Base-by-base conservation (phyloP, 2,888 invertebrate species). In the Mellilla xanthometata region DNA sequence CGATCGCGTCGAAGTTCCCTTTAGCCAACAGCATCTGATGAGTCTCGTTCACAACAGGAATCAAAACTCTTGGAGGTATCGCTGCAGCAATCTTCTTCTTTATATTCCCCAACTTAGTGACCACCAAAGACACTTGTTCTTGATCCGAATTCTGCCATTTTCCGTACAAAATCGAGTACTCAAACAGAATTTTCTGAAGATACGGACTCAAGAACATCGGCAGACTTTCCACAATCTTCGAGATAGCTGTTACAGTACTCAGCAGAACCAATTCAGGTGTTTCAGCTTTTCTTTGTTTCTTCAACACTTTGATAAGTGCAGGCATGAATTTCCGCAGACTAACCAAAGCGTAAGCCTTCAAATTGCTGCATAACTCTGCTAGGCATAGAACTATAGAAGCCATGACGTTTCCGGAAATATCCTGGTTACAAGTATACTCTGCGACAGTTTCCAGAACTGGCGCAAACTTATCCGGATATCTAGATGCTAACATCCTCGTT, bases 191-290 rank as follows among this genome's bases (percentile, higher is more conserved):
- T 58, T 94, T 93, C 55, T 93, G 92, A 22, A 97, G 82, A 77
- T 97, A 97, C 0, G 96, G 95, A 50, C 96, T 97, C 53, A 98
- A 75, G 73, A 98, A 98, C 26, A 95, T 87, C 0, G 96, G 94
- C 28, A 98, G 75, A 13, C 94, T 93, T 68, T 96, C 95, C 2
- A 97, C 92, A 27, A 98, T 93, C 77, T 96, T 96, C 47, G 95
- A 93, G 22, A 97, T 82, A 0, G 95, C 94, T 2, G 95, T 95
- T 1, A 97, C 91, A 3, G 94, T 92, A 71, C 96, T 95, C 10
- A 94, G 72, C n/a, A 94, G 76, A 0, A 93, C 81, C 11, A 93
- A 61, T 58, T 93, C 93, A 0, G 93, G 92, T 0, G 89, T 87
- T 48, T 91, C 90, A 4, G 90, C 83, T 52, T 92, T 89, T 9